Evolutionary conservation across 2,113 vertebrate genomes (phyloP).

Genomic region (Grallaria varia): DNA sequence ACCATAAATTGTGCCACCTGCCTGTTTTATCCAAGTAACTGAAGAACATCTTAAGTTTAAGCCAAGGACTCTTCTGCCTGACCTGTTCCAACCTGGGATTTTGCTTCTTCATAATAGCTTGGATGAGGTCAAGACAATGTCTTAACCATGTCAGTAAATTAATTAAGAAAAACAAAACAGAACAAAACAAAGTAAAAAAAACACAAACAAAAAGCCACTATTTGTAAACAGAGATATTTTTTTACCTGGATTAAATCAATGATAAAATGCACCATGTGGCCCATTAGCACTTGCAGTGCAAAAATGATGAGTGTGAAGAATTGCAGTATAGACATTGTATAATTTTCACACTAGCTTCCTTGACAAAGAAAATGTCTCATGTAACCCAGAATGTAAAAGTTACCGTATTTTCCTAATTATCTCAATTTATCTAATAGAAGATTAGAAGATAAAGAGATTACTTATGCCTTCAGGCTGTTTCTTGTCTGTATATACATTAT

Average conservation of each 20-base stretch:
- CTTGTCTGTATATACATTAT: not conserved
- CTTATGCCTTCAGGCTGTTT: not conserved
- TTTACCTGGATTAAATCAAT: not conserved
- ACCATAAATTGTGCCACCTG: not conserved
- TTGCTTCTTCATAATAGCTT: not conserved
- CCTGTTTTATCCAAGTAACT: not conserved
- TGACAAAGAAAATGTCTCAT: not conserved
- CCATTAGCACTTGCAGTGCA: not conserved
- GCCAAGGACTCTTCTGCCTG: not conserved
- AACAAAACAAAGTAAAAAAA: accelerated
- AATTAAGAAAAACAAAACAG: not conserved
- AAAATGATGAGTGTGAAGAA: not conserved
- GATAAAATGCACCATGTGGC: not conserved
- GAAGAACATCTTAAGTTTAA: not conserved
- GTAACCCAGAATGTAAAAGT: not conserved
- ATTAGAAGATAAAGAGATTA: not conserved
- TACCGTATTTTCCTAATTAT: not conserved
- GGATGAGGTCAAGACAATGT: not conserved
- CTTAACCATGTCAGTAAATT: not conserved
- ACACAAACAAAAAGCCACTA: not conserved
- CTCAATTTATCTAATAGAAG: not conserved
- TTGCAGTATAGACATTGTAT: not conserved
- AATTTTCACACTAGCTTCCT: not conserved
- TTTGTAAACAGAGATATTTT: not conserved
- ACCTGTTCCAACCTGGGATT: not conserved